Evolutionary conservation across 1,140 invertebrate species (phyloP), one percentile per base, ranked within the genome.

Genomic region (Drosophila dunni): DNA sequence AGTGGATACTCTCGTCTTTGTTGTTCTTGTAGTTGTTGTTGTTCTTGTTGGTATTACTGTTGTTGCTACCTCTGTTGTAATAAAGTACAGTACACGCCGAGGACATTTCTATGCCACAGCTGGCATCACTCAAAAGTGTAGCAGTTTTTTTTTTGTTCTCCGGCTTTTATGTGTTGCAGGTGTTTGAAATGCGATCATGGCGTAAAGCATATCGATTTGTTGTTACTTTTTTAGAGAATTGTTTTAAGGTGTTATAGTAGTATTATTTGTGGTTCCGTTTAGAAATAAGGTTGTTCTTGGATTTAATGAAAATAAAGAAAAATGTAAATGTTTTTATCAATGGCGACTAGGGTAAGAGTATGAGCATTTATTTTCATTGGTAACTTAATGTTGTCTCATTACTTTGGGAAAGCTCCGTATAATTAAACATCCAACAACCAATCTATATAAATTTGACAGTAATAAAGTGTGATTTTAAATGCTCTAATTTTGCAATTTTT

Each of bases 51-150:
- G 11, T 64, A 33, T 46, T 62, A 15, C 7, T 44, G 40, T 13
- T 57, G 60, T 20, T 66, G 57, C 24, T 46, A 44, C 53, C 67
- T 63, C 62, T 44, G 45, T 66, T 75, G 81, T 78, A 85, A 86
- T 86, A 86, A 86, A 86, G 83, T 79, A 88, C 68, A 83, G 69
- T 48, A 81, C 81, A 81, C 62, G 60, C 50, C 60, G 50, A 80
- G 72, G 56, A 70, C 50, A 75, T 67, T 77, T 65, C 62, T 63
- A 60, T 71, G 75, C 67, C 73, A 74, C 83, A 86, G 83, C 83
- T 86, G 84, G 83, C 83, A 83, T 83, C 79, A 74, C 67, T 88
- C 83, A 77, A 80, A 77, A 77, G 67, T 82, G 74, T 81, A 78
- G 29, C 34, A 33, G 9, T 29, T 17, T 69, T 46, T 20, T 36